Conservation (phyloP, 2,113 vertebrate genomes). For the Noctilio leporinus region DNA sequence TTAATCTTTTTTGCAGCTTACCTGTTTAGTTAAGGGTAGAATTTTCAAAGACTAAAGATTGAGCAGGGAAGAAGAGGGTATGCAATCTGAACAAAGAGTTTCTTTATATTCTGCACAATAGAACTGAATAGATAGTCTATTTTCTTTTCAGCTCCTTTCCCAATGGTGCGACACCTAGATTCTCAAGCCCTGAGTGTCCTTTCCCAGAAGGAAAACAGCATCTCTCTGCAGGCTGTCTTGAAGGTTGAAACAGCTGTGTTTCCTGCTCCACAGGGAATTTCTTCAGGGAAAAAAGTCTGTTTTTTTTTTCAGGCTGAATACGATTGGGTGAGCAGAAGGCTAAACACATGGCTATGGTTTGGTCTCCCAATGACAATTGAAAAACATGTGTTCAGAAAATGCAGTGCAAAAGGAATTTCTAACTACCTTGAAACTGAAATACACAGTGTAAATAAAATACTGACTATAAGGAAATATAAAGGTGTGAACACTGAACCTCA, state of each 20-base stretch:
- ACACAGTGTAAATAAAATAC: slow-evolving; percentile 41
- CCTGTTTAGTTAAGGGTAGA: slow-evolving; percentile 80
- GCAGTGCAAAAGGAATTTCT: slow-evolving; percentile 42
- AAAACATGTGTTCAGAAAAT: slow-evolving; percentile 35
- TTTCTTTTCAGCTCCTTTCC: slow-evolving; percentile 68
- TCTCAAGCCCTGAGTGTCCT: slow-evolving; percentile 65
- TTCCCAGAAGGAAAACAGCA: slow-evolving; percentile 60
- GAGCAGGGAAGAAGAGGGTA: slow-evolving; percentile 68
- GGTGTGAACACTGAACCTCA: slow-evolving; percentile 2
- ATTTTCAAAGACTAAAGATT: slow-evolving; percentile 77
- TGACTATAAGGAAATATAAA: slow-evolving; percentile 27
- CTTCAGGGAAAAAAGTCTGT: slow-evolving; percentile 40
- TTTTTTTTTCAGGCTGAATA: slow-evolving; percentile 56
- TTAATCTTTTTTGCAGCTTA: slow-evolving; percentile 80
- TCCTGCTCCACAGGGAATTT: slow-evolving; percentile 56
- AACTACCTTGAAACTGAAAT: slow-evolving; percentile 48
- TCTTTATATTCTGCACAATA: slow-evolving; percentile 57
- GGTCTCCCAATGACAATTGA: slow-evolving; percentile 38
- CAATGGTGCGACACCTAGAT: slow-evolving; percentile 31
- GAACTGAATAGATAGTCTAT: slow-evolving; percentile 59
- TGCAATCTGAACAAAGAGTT: slow-evolving; percentile 64
- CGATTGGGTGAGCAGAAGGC: slow-evolving; percentile 61
- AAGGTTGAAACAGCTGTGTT: slow-evolving; percentile 63
- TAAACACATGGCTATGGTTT: slow-evolving; percentile 50
- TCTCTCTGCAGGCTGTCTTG: slow-evolving; percentile 53